Base-by-base conservation (phyloP, 2,113 vertebrate genomes). In the Ammodytes marinus region DNA sequence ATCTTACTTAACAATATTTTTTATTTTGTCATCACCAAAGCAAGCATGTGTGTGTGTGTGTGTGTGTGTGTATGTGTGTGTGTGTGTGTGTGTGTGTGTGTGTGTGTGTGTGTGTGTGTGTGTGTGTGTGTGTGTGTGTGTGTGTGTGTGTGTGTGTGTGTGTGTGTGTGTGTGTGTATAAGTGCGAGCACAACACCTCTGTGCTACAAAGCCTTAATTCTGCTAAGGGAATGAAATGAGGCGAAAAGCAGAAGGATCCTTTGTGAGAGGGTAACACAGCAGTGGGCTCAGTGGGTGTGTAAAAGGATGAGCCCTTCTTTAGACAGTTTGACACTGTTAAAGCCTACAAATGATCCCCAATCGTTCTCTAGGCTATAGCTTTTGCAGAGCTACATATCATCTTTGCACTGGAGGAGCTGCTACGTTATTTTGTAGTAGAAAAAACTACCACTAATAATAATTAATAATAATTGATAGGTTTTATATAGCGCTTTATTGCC, bases 301-400 rank as follows among this genome's bases (percentile, higher is more conserved):
- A 81, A 86, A 81, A 81, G 89, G 85, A 92, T 88, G 87, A 90
- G 81, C 66, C 52, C 71, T 46, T 49, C 55, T 84, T 88, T 86
- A 81, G 59, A 80, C 61, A 80, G 71, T 72, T 67, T 71, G 74
- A 83, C 63, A 81, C 84, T 86, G 79, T 61, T 86, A 83, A 83
- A 88, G 81, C 84, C 69, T 58, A 54, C 67, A 75, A 61, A 82
- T 47, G 55, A 84, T 71, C 69, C 27, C 55, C 14, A 17, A 65
- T 55, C 14, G 10, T 61, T 5, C 43, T 8, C 19, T 39, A 0
- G 13, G 43, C 17, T 12, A 8, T 52, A 35, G 37, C 27, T 35
- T 39, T 49, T 39, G 1, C 42, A 43, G 50, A 67, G 27, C 35
- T 39, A 14, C 14, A 3, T 4, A 57, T 46, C 39, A 12, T 47